Base-by-base conservation (phyloP, 2,797 vertebrate genomes). In the Passerculus sandwichensis region DNA sequence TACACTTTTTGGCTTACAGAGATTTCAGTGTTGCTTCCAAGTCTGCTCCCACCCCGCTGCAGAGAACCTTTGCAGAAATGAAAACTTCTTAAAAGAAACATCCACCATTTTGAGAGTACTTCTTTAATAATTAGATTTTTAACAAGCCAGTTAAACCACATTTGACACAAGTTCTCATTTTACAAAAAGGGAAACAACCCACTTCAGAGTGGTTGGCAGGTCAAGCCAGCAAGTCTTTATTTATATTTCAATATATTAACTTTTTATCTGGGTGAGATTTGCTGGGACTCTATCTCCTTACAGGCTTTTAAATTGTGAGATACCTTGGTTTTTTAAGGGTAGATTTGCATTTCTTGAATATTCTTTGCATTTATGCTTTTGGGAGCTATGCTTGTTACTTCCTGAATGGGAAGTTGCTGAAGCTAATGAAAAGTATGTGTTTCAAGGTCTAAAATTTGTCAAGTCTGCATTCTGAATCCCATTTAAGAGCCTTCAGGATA, bases 91-190 rank as follows among this genome's bases (percentile, higher is more conserved):
- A 25, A 65, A 78, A 77, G 88, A 88, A 65, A 53, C 54, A n/a
- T 44, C 67, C 80, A 89, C 86, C 88, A 94, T 94, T 95, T 94
- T 71, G 47, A 86, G 71, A 86, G 60, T 45, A 48, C 18, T 91
- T 87, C 65, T 21, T 50, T 59, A 30, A 64, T 57, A 82, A 89
- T 70, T 84, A 64, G 29, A 27, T 61, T 74, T 84, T 85, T 83
- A 81, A 78, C 44, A 51, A 84, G 77, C 61, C 45, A 65, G 73
- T 80, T 73, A 75, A 93, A 73, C 64, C 81, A 36, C 38, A 12
- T 84, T 95, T 65, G 79, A 66, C 16, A 53, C 38, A 90, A 80
- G n/a, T 72, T 80, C 44, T 19, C 45, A 22, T 69, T 67, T 44
- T 14, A 14, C 44, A 40, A 56, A 88, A 50, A 17, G 51, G 61